Base-by-base conservation (phyloP, 2,797 vertebrate genomes). In the Phrynocephalus vlangalii region DNA sequence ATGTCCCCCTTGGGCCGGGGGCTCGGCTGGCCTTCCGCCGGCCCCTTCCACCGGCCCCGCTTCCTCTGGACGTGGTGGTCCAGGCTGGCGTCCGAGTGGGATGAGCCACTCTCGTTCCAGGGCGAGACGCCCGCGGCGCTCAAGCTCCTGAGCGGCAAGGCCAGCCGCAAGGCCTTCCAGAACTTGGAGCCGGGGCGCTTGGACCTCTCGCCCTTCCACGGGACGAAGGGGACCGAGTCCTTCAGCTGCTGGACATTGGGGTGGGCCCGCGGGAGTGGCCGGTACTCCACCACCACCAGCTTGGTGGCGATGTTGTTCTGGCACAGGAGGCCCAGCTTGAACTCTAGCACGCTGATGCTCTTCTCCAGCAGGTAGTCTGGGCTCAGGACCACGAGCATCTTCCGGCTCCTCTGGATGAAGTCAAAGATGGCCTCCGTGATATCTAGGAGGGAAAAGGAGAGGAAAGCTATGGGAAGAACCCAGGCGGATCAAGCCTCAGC, bases 41-140 rank as follows among this genome's bases (percentile, higher is more conserved):
- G 94, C 18, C 93, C 96, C 96, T 97, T 97, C 94, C 95, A 95
- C 1, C 94, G 93, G 73, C 94, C 95, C 90, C 93, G 93, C 87
- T 95, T 96, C 86, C 96, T 97, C 93, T 97, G 97, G 52, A 95
- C 28, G 0, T 95, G 94, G 0, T 95, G 94, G 83, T 97, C 95
- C 26, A 97, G 92, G 3, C 98, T 98, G 86, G 98, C 96, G 94
- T 99, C 98, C 0, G 98, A 98, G 92, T 98, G 98, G 0, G 98
- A 98, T 0, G 98, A 99, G 1, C 98, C 97, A 97, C 98, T 99
- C 92, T 99, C 98, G 0, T 98, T 98, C 95, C 98, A 96, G 92
- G 98, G 96, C 0, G 96, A 81, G 28, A 97, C 95, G 2, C 97
- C 96, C 3, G 71, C 3, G 10, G 71, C 1, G 0, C 96, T 97